Evolutionary conservation across 2,888 invertebrate species (phyloP), one percentile per base, ranked within the genome.

Genomic region (Pyrochroa serraticornis): DNA sequence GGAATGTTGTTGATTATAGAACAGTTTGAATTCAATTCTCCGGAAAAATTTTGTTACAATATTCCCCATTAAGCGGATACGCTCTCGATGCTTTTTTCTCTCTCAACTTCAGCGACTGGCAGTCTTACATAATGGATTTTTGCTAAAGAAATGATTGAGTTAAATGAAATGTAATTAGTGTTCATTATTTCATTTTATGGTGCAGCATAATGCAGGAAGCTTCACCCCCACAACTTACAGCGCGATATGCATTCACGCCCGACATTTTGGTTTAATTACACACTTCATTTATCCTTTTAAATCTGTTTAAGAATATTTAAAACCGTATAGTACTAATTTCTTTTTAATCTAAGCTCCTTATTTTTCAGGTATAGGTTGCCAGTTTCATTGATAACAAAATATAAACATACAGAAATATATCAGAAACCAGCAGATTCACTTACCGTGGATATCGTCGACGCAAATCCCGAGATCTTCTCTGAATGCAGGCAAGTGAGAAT

Each of bases 361-460:
- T n/a, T n/a, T n/a, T n/a, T n/a, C n/a, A n/a, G n/a, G n/a, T n/a
- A n/a, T n/a, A n/a, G n/a, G n/a, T n/a, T n/a, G 22, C 22, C 22
- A 5, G 22, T 5, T 22, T 22, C 22, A 5, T 5, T 22, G 22
- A 22, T 22, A 22, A 22, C 3, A 22, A 22, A 22, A 22, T n/a
- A n/a, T n/a, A 22, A 22, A 22, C 22, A 22, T 2, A 22, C 22
- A 5, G 5, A 22, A 22, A 5, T 35, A 44, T 37, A 12, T n/a
- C n/a, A n/a, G n/a, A n/a, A n/a, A n/a, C n/a, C n/a, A n/a, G n/a
- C n/a, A n/a, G n/a, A n/a, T n/a, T n/a, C n/a, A 75, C 84, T 83
- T 78, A 93, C 93, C 93, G 78, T 91, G 88, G 67, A 94, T 85
- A 75, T 93, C 91, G 76, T 92, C 90, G 64, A 93, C 92, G 78